Percentiles rank a stretch among this genome's conserved stretches.
phyloP scores from a whole-genome alignment of 1,140 invertebrate genomes.

The Polyergus mexicanus region DNA sequence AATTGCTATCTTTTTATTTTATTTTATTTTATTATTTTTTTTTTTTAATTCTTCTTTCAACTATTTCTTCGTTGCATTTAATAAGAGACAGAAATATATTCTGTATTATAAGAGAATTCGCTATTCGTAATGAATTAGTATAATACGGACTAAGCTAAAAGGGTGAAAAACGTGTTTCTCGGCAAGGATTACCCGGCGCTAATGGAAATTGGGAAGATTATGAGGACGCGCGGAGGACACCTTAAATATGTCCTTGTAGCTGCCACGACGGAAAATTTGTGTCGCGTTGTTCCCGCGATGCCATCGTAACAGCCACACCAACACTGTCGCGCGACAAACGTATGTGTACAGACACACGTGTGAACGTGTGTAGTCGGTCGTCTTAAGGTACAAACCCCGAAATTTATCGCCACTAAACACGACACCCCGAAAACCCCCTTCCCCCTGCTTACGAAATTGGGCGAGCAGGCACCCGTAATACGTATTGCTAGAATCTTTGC shows the following conservation, averaged over 20 bases:
- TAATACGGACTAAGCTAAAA: conserved; percentile 12
- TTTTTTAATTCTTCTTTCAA: background rate
- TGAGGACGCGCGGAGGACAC: conserved; percentile 74
- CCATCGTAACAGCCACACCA: conserved; percentile 46
- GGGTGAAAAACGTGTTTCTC: conserved; percentile 37
- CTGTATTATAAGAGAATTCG: background rate
- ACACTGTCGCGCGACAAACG: background rate
- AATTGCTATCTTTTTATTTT: background rate
- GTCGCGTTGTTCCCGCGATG: conserved; percentile 32
- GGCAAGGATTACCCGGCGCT: conserved; percentile 67
- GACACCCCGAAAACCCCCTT: conserved; percentile 66
- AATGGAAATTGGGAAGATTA: conserved; percentile 82
- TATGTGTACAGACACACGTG: background rate
- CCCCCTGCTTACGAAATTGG: conserved; percentile 65
- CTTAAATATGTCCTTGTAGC: conserved; percentile 73
- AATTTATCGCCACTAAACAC: conserved; percentile 77
- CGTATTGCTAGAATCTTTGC: conserved; percentile 53
- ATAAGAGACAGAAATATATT: background rate
- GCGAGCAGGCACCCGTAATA: conserved; percentile 57
- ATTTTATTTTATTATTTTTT: too few relatives aligned
- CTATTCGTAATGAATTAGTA: conserved; percentile 14
- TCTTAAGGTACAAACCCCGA: conserved; percentile 69
- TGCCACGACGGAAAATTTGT: conserved; percentile 75
- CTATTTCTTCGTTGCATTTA: background rate
- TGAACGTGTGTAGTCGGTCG: conserved; percentile 36